Conservation (phyloP, 2,113 vertebrate genomes). For the Danionella cerebrum region DNA sequence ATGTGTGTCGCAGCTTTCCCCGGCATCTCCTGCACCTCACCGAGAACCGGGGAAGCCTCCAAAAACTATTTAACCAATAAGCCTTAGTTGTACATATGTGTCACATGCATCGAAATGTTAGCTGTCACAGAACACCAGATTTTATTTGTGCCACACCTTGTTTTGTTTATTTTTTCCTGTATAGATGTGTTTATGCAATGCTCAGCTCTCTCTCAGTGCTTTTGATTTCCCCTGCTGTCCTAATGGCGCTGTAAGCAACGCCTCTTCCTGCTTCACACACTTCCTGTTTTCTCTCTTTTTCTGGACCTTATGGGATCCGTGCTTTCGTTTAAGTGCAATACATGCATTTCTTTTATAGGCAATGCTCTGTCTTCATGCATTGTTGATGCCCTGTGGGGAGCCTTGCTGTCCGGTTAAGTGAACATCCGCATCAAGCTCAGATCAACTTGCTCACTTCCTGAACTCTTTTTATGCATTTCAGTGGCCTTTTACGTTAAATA, state of each 20-base stretch:
- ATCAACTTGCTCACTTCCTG: conserved; percentile 61
- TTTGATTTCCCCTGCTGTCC: conserved; percentile 51
- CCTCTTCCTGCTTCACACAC: conserved; percentile 12
- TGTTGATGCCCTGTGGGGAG: conserved; percentile 80
- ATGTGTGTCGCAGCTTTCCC: conserved; percentile 4
- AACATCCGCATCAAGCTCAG: conserved; percentile 53
- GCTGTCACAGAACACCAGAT: conserved; percentile 80
- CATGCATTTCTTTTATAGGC: conserved; percentile 83
- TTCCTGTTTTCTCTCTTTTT: neutral
- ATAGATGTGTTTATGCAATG: conserved; percentile 61
- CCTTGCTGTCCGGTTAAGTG: conserved; percentile 68
- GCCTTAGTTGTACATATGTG: conserved; percentile 99
- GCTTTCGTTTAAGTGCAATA: conserved; percentile 99
- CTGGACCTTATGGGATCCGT: neutral
- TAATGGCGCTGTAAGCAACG: conserved; percentile 56
- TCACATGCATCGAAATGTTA: conserved; percentile 71
- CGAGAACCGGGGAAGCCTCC: conserved; percentile 77
- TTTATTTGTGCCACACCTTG: conserved; percentile 81
- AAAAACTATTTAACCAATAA: conserved; percentile 96
- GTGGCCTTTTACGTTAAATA: conserved; percentile 82
- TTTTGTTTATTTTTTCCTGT: conserved; percentile 58
- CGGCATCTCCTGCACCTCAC: no score
- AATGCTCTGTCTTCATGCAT: conserved; percentile 83
- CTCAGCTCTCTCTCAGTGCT: conserved; percentile 42
- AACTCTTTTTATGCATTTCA: conserved; percentile 92